Evolutionary conservation across 2,113 vertebrate species (phyloP).

Genomic region (Phyllostomus discolor): DNA sequence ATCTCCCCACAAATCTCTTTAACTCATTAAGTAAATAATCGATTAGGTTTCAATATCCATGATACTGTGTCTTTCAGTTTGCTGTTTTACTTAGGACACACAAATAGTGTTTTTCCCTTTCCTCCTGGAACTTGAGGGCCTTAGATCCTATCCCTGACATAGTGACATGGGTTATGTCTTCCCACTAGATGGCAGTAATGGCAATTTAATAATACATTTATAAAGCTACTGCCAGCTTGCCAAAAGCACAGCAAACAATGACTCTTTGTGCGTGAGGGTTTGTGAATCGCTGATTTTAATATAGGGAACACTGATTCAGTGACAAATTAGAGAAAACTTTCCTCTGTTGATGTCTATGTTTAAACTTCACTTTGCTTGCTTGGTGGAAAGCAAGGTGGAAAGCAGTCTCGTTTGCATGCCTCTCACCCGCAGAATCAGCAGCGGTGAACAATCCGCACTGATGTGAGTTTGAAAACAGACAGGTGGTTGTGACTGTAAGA

Average conservation of each 20-base stretch:
- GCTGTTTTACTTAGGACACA: background rate
- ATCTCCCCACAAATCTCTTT: background rate
- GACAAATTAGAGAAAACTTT: constrained; percentile 50
- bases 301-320: constrained; percentile 38
- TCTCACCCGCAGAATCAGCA: background rate
- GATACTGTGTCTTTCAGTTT: background rate
- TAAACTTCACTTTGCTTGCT: background rate
- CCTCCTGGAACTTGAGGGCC: background rate
- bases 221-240: constrained; percentile 32
- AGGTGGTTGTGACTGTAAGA: background rate
- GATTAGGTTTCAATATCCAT: background rate
- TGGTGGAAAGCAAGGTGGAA: constrained; percentile 22
- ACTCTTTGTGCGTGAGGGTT: constrained; percentile 19
- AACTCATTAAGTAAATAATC: background rate
- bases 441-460: background rate
- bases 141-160: background rate
- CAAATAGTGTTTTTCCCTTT: background rate
- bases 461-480: background rate
- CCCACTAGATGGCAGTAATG: constrained; percentile 84
- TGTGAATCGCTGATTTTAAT: constrained; percentile 39
- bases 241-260: constrained; percentile 65
- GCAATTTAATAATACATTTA: constrained; percentile 76
- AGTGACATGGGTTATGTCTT: background rate
- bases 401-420: background rate
- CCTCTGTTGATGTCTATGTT: constrained; percentile 1